These are phyloP conservation scores for Biston stratarius DNA, from an alignment of 2,888 invertebrate species.

Conservation along the genomic window DNA sequence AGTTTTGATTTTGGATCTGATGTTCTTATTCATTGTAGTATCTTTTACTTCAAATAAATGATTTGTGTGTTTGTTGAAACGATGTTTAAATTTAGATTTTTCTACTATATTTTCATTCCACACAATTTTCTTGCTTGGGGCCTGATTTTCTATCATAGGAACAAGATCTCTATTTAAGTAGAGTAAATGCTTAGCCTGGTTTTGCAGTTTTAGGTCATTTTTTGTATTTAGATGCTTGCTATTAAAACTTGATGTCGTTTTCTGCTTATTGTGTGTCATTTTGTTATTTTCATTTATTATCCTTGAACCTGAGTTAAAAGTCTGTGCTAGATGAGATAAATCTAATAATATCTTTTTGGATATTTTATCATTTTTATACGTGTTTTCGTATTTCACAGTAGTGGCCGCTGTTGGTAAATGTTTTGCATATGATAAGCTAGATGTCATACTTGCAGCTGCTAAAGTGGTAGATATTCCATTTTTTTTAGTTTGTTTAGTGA, in stretches of 20 bases:
- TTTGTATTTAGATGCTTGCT: neutral
- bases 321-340: neutral
- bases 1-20: slow-evolving; percentile 5
- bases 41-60: neutral
- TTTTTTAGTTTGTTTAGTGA: neutral
- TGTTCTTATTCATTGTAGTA: neutral
- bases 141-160: slow-evolving; percentile 1
- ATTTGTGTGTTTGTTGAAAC: neutral
- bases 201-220: neutral
- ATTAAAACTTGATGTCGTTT: neutral
- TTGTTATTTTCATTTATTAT: neutral
- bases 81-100: neutral
- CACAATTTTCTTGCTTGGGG: neutral
- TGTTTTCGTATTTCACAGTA: neutral
- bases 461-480: neutral
- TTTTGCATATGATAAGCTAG: neutral
- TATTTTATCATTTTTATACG: neutral
- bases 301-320: too few relatives aligned
- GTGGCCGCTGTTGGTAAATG: neutral
- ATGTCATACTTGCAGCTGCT: neutral
- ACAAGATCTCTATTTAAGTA: neutral
- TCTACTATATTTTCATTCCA: neutral
- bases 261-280: neutral
- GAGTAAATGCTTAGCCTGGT: neutral
- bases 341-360: neutral